These are phyloP conservation scores for Procavia capensis DNA, from an alignment of 2,113 vertebrate species.

Conservation along the genomic window DNA sequence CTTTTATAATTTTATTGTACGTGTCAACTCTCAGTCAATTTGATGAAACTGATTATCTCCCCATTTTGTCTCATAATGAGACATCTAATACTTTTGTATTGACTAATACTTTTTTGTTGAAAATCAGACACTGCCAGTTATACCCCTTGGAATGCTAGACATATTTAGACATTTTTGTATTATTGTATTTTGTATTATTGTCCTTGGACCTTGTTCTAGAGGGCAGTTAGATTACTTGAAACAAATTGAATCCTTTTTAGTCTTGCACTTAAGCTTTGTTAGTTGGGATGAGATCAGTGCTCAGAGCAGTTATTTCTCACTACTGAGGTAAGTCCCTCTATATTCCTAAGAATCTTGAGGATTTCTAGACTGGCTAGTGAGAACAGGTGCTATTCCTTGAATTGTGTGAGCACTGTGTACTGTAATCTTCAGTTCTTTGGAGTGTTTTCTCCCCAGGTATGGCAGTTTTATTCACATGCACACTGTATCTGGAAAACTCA, in stretches of 20 bases:
- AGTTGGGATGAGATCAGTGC: neutral
- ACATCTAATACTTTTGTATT: neutral
- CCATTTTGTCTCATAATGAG: neutral
- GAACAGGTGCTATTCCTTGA: neutral
- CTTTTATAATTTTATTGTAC: neutral
- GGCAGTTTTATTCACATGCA: neutral
- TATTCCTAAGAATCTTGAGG: neutral
- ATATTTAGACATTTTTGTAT: slow-evolving; percentile 12
- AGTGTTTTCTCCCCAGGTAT: neutral
- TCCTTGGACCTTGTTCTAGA: neutral
- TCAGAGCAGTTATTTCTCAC: neutral
- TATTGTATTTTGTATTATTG: neutral
- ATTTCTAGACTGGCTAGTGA: neutral
- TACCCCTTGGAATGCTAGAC: neutral
- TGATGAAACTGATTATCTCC: neutral
- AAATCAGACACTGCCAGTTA: neutral
- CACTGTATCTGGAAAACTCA: neutral
- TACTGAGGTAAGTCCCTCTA: neutral
- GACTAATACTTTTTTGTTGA: neutral
- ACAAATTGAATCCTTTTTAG: neutral
- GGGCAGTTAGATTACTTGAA: neutral
- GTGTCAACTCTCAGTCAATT: neutral
- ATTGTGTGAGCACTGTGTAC: too few relatives aligned
- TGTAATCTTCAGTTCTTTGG: neutral
- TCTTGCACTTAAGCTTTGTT: neutral